Base-by-base conservation (phyloP, 2,888 invertebrate genomes). In the Ophion ventricosus region DNA sequence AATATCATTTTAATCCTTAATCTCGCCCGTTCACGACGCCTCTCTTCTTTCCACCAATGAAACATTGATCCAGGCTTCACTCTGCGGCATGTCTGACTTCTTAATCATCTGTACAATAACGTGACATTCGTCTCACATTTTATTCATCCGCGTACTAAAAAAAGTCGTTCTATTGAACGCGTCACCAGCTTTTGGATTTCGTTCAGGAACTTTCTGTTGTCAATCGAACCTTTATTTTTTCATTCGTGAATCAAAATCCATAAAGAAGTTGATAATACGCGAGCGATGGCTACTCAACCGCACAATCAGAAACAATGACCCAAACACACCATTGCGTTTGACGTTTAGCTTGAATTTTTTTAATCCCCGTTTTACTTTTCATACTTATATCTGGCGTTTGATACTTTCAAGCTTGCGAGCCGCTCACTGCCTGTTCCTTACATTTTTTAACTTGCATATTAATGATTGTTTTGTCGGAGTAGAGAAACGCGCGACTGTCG, bases 61-160 rank as follows among this genome's bases (percentile, higher is more conserved):
- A 72, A n/a, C 61, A 59, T 57, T 20, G 20, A 76, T 86, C 87
- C 82, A 82, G 84, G 87, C 87, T 87, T 91, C 88, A 80, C 83
- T 88, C 85, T 89, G 87, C 90, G 88, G 92, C 92, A 92, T 91
- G 92, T 91, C 82, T 89, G 86, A 80, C 83, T 86, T 73, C 75
- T 83, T 82, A 49, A 17, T 17, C 49, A 49, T 79, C 61, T 75
- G 25, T 83, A 40, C 20, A 26, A 54, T 70, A 40, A 56, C 67
- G 72, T 54, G 3, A 43, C 14, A 56, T 54, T 69, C 26, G 25
- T 66, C 43, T 57, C 70, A 29, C 29, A 35, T 57, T 29, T 70
- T 20, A 61, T 61, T 59, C 35, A 40, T 73, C 17, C 29, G 4
- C 23, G 7, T 26, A 14, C 17, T 29, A 40, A 26, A 57, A 20